Evolutionary conservation across 2,797 vertebrate genomes (phyloP).

Genomic region (Myotis vivesi): DNA sequence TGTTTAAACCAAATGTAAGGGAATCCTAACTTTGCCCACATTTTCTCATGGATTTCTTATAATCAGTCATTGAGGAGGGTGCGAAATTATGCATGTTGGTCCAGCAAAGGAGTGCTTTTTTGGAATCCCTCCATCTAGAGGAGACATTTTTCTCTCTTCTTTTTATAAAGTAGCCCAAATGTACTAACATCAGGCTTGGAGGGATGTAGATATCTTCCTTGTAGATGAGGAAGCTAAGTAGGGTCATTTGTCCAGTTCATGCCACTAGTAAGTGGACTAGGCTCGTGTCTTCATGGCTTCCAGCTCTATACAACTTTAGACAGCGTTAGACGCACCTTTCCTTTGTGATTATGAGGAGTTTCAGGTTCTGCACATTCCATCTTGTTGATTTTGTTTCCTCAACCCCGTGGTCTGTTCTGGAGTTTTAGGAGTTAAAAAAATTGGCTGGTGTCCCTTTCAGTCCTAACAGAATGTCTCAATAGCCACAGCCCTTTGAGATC

Average conservation of each 20-base stretch:
- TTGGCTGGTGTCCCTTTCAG: not conserved
- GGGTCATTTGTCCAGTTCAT: not conserved
- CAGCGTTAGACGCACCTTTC: not conserved
- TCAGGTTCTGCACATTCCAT: not conserved
- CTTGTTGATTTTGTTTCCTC: not conserved
- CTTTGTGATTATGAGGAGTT: not conserved
- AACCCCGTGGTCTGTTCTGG: not conserved
- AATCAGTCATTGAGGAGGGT: not conserved
- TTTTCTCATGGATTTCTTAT: constrained; percentile 17
- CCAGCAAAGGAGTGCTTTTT: not conserved
- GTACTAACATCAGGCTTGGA: not conserved
- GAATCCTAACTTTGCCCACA: not conserved
- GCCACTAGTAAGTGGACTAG: not conserved
- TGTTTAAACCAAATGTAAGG: not conserved
- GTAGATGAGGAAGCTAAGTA: not conserved
- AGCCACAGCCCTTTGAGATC: constrained; percentile 10
- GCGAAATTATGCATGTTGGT: not conserved
- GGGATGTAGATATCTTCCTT: not conserved
- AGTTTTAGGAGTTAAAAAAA: constrained; percentile 55
- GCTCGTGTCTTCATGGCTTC: not conserved
- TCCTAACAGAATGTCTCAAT: not conserved
- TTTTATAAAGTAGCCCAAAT: not conserved
- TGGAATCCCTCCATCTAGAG: not conserved
- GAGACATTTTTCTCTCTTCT: not conserved
- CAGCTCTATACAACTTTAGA: not conserved